phyloP scores from a whole-genome alignment of 2,113 vertebrate genomes.

The Engystomops pustulosus region DNA sequence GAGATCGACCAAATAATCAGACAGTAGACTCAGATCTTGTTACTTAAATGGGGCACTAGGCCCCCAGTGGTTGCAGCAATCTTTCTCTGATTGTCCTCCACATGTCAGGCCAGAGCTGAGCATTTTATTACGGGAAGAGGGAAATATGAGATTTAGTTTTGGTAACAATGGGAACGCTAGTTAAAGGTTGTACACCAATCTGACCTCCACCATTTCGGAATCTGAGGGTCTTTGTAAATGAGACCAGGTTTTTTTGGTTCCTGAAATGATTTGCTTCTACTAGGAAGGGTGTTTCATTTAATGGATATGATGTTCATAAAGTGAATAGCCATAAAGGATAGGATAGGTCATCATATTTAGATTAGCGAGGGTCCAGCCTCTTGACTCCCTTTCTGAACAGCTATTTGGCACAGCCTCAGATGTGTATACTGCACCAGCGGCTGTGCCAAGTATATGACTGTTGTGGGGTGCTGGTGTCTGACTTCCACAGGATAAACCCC shows the following conservation, averaged over 20 bases:
- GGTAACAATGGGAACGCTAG: neutral
- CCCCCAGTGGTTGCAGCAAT: neutral
- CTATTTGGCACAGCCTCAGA: too few relatives aligned
- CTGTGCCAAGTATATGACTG: too few relatives aligned
- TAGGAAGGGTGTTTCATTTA: too few relatives aligned
- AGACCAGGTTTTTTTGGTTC: too few relatives aligned
- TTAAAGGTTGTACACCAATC: neutral
- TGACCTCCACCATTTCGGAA: neutral
- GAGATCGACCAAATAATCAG: neutral
- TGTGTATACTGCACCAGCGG: too few relatives aligned
- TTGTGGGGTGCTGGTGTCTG: too few relatives aligned
- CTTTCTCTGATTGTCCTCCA: neutral
- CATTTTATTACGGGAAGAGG: neutral
- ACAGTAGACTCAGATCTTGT: constrained; percentile 5
- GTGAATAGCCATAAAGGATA: too few relatives aligned
- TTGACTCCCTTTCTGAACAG: too few relatives aligned
- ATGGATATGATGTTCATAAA: too few relatives aligned
- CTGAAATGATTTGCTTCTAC: neutral
- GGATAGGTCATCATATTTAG: too few relatives aligned
- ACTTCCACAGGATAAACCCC: too few relatives aligned
- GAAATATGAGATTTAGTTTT: neutral
- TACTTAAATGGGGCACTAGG: neutral
- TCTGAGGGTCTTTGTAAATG: neutral
- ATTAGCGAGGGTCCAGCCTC: too few relatives aligned
- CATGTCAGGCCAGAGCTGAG: neutral